Base-by-base conservation (phyloP, 2,888 invertebrate species). In the Drosophila anomalata region DNA sequence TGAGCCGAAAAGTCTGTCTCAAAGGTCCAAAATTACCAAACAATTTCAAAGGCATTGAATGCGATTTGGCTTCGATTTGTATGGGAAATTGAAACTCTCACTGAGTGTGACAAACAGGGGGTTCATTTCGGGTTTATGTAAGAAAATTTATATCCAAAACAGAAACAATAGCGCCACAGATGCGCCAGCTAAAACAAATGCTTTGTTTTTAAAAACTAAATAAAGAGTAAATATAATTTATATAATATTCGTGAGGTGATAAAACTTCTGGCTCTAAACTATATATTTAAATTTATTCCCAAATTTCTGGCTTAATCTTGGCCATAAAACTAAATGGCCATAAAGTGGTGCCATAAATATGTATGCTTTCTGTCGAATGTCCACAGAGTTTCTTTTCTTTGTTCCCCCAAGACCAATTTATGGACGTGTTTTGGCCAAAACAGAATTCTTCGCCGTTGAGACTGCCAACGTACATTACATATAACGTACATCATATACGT, bases 11-110 rank as follows among this genome's bases (percentile, higher is more conserved):
- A 70, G 62, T 80, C 82, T 76, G 78, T 72, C 60, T 71, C 14
- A 42, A 42, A 42, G 17, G 39, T n/a, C 60, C 73, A 42, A 81
- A 79, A 84, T 86, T 80, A 83, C 83, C 79, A 86, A 83, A 75
- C 88, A 74, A 88, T 86, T 84, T 79, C 31, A 62, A 62, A 24
- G 62, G 20, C 41, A 59, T 39, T 22, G 59, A 46, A 31, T 22
- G 22, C 22, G 22, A 22, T 42, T 20, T 31, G 51, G 36, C 29
- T 71, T 77, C 76, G 74, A 86, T 75, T 76, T 77, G 69, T 76
- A 61, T 83, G 88, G 79, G 88, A 87, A 83, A 83, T 85, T 85
- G 47, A 56, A 74, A 11, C 52, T 60, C 29, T 31, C 54, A 39
- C 53, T 56, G 24, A 31, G 42, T 36, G 26, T 29, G 26, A 24